phyloP scores from a whole-genome alignment of 2,797 vertebrate genomes.

The Crocidura indochinensis region DNA sequence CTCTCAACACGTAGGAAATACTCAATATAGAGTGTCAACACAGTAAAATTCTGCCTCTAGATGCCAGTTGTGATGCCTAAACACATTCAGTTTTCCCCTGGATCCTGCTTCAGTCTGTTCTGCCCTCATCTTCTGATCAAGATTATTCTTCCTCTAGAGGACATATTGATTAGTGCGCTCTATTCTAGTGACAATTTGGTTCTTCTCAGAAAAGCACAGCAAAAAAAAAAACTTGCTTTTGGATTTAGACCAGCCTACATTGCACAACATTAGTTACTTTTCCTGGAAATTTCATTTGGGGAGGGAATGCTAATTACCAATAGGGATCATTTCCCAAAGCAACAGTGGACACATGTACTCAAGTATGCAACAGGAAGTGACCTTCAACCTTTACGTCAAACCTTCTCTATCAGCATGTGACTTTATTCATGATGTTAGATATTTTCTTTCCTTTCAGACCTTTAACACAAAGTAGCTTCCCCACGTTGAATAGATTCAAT shows the following conservation, averaged over 20 bases:
- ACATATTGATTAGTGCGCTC: slow-evolving; percentile 47
- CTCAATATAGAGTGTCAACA: neutral
- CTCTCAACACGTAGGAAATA: neutral
- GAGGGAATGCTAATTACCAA: slow-evolving; percentile 41
- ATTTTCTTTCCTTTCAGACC: neutral
- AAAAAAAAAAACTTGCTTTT: slow-evolving; percentile 60
- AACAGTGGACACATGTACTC: neutral
- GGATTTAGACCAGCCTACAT: slow-evolving; percentile 26
- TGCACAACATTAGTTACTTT: slow-evolving; percentile 70
- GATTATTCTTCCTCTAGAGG: neutral
- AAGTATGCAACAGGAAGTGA: neutral
- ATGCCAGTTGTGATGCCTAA: neutral
- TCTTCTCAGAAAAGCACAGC: slow-evolving; percentile 75
- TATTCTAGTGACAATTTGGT: slow-evolving; percentile 53
- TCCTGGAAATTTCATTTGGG: slow-evolving; percentile 62
- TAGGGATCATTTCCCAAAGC: slow-evolving; percentile 54
- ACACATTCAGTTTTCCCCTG: neutral
- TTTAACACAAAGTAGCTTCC: neutral
- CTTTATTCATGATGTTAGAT: neutral
- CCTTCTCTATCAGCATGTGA: neutral
- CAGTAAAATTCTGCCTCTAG: slow-evolving; percentile 20
- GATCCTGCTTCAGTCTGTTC: neutral
- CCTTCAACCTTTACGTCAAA: neutral
- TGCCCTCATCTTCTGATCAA: neutral
- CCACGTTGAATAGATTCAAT: slow-evolving; percentile 20